Conservation (phyloP, 2,113 vertebrate genomes). For the Brachypteracias leptosomus region DNA sequence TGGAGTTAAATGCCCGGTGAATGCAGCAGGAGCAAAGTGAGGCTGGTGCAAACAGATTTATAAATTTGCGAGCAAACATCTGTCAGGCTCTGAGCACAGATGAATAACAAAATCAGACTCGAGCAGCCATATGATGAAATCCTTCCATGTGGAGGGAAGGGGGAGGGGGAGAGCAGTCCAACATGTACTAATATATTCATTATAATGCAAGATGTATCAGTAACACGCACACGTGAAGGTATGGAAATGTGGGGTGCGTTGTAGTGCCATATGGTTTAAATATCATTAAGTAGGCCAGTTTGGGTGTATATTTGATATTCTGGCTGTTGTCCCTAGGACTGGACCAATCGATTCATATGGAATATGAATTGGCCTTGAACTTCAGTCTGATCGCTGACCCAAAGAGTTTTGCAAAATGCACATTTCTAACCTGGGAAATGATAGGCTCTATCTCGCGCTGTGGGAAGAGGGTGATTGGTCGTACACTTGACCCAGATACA, state of each 20-base stretch:
- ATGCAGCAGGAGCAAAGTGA: fast-evolving
- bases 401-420: conserved; percentile 21
- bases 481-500: conserved; percentile 47
- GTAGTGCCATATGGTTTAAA: conserved; percentile 39
- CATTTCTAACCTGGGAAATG: not conserved
- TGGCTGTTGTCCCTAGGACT: not conserved
- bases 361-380: conserved; percentile 18
- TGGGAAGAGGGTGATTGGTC: not conserved
- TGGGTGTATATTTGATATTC: not conserved
- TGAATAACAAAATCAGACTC: not conserved
- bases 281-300: not conserved
- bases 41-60: not conserved
- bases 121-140: conserved; percentile 45
- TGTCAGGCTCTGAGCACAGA: not conserved
- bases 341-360: not conserved
- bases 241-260: not conserved
- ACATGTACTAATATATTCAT: not conserved
- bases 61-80: not conserved
- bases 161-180: not conserved
- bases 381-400: not conserved
- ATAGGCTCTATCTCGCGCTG: not conserved
- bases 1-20: fast-evolving
- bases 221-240: not conserved
- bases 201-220: not conserved
- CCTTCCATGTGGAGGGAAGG: not conserved